These are phyloP conservation scores for Lingula anatina DNA, from an alignment of 2,888 invertebrate genomes.

Conservation along the genomic window DNA sequence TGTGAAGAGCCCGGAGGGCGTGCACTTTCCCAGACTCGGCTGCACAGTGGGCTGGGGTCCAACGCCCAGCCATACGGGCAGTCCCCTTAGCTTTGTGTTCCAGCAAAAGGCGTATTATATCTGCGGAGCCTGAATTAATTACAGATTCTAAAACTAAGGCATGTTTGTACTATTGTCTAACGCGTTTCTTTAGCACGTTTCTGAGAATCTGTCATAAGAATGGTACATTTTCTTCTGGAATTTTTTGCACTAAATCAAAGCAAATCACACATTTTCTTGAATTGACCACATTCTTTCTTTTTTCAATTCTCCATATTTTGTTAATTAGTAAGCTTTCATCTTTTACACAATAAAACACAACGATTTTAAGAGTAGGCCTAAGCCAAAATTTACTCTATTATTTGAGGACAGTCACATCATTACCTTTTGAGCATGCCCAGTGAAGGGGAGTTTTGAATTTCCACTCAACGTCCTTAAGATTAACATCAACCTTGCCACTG, in stretches of 20 bases:
- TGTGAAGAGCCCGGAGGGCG: slow-evolving; percentile 32
- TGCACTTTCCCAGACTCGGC: slow-evolving; percentile 40
- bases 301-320: too few species aligned
- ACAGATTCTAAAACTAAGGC: not conserved
- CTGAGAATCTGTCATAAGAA: not conserved
- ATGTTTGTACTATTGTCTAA: not conserved
- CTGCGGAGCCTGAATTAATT: slow-evolving; percentile 36
- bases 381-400: not conserved
- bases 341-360: not conserved
- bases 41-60: slow-evolving; percentile 48
- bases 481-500: slow-evolving; percentile 38
- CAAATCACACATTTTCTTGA: not conserved
- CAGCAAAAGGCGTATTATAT: slow-evolving; percentile 39
- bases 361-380: not conserved
- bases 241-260: not conserved
- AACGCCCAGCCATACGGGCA: slow-evolving; percentile 25
- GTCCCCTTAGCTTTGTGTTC: slow-evolving; percentile 38
- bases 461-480: slow-evolving; percentile 40
- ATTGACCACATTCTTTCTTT: too few species aligned
- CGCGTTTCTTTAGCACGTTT: not conserved
- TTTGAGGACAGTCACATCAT: too few species aligned
- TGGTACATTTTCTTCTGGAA: not conserved
- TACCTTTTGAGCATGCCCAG: slow-evolving; percentile 46
- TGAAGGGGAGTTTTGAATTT: slow-evolving; percentile 38
- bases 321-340: too few species aligned